phyloP scores from a whole-genome alignment of 2,797 vertebrate genomes.

The Sebastes reedi region DNA sequence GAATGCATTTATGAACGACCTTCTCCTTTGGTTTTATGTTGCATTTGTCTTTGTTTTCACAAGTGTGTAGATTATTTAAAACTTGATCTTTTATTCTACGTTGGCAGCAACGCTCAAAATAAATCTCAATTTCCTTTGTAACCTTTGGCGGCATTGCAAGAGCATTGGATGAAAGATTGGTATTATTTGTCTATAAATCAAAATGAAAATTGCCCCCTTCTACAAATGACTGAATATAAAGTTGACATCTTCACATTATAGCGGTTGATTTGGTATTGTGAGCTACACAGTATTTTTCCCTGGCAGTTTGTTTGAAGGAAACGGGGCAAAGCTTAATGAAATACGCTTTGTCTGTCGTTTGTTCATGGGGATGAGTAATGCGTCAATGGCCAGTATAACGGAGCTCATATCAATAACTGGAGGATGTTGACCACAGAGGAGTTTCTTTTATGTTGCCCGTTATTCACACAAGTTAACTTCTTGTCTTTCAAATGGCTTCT shows the following conservation, averaged over 20 bases:
- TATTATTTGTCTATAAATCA: constrained; percentile 84
- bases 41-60: constrained; percentile 71
- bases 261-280: constrained; percentile 82
- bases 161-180: constrained; percentile 83
- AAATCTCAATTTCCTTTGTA: constrained; percentile 83
- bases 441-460: constrained; percentile 17
- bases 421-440: constrained; percentile 39
- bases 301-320: constrained; percentile 78
- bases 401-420: constrained; percentile 44
- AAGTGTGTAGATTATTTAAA: constrained; percentile 75
- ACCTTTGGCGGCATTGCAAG: constrained; percentile 83
- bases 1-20: constrained; percentile 57
- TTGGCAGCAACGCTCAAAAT: constrained; percentile 73
- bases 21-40: constrained; percentile 67
- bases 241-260: constrained; percentile 82
- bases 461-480: constrained; percentile 27
- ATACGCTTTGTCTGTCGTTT: constrained; percentile 66
- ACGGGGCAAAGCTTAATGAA: constrained; percentile 70
- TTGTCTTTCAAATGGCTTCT: constrained; percentile 39
- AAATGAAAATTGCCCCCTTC: constrained; percentile 82
- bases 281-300: constrained; percentile 64
- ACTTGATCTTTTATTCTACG: constrained; percentile 68
- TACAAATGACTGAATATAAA: constrained; percentile 82
- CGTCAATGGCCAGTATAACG: constrained; percentile 30
- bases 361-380: constrained; percentile 61